Evolutionary conservation across 1,140 invertebrate species (phyloP), one percentile per base, ranked within the genome.

Genomic region (Ostrea denselamellosa): DNA sequence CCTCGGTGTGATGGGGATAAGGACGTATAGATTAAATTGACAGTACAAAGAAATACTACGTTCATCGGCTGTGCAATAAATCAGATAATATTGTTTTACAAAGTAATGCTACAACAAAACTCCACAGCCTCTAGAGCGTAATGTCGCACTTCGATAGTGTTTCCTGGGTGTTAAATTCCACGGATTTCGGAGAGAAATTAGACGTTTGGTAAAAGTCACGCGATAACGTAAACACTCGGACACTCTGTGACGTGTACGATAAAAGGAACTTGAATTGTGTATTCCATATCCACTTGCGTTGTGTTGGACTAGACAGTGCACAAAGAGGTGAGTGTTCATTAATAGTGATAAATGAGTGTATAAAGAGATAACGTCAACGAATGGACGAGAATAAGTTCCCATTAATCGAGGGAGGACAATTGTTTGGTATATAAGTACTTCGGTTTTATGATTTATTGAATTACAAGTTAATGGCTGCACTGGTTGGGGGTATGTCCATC

Each of bases 11-110:
- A 0, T 12, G 65, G n/a, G 65, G 65, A 71, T 71, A 34, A 71
- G n/a, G 65, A 71, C 65, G 22, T 22, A 25, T 71, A 71, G 65
- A 71, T 71, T 71, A 71, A 71, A 22, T 71, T 22, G 22, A 71
- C 28, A 22, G 19, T 71, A 71, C 65, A 71, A 71, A 71, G 65
- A 71, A 71, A 71, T 22, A 22, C 22, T 22, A 22, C 65, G 22
- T 25, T n/a, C 28, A 22, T 71, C 28, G 22, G 12, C 65, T 12
- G 25, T 3, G 65, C 65, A 71, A 71, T 71, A 71, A 71, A 71
- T 71, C 65, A 71, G 65, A 71, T 28, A 71, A 71, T 71, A 71
- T 71, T 71, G 65, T 71, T 71, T 12, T n/a, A 10, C 22, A n/a
- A 22, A 22, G 28, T 71, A 17, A 22, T 71, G n/a, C 65, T 25